These are phyloP conservation scores for Tribolium madens DNA, from an alignment of 1,140 invertebrate species.

Conservation along the genomic window DNA sequence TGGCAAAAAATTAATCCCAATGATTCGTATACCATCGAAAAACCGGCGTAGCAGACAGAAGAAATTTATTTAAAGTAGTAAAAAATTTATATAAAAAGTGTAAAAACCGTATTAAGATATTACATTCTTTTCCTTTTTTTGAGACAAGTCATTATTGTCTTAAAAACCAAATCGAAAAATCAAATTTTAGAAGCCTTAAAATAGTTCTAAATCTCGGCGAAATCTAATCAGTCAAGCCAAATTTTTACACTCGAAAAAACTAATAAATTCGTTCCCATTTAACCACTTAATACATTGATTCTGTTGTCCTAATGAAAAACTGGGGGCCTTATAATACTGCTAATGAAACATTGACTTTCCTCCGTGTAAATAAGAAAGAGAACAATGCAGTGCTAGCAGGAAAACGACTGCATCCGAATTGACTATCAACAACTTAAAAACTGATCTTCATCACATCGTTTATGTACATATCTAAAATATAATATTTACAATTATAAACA, in stretches of 20 bases:
- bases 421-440: constrained; percentile 24
- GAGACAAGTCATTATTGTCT: constrained; percentile 24
- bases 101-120: constrained; percentile 35
- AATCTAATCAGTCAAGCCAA: constrained; percentile 29
- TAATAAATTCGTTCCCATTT: constrained; percentile 23
- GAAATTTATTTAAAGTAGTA: constrained; percentile 28
- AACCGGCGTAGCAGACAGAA: constrained; percentile 11
- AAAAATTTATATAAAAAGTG: constrained; percentile 48
- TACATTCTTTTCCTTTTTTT: neutral
- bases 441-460: constrained; percentile 13
- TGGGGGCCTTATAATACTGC: constrained; percentile 17
- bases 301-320: constrained; percentile 5
- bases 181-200: constrained; percentile 1
- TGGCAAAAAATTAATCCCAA: constrained; percentile 29
- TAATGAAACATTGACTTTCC: constrained; percentile 10
- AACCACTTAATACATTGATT: constrained; percentile 16
- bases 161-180: neutral
- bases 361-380: neutral
- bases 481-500: constrained; percentile 40
- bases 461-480: constrained; percentile 34
- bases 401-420: constrained; percentile 14
- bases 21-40: constrained; percentile 24
- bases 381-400: neutral
- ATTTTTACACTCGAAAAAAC: constrained; percentile 10
- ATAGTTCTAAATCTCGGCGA: constrained; percentile 12